Conservation (phyloP, 2,888 invertebrate genomes). For the Andrena chrysosceles region DNA sequence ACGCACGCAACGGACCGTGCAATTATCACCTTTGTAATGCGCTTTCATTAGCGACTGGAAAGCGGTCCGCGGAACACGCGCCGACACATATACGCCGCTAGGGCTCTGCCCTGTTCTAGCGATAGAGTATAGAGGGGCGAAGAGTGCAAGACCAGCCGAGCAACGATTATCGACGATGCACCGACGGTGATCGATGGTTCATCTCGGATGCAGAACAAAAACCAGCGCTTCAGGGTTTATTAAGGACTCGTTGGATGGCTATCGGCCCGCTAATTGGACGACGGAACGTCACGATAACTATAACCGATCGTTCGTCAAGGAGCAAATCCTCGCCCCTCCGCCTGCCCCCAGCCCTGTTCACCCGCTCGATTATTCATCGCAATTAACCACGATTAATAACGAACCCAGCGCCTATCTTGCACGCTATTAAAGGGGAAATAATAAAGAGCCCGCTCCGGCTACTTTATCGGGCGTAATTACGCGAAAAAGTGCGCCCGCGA, state of each 20-base stretch:
- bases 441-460: neutral
- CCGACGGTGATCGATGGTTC: constrained; percentile 48
- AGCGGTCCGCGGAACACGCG: constrained; percentile 29
- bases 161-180: constrained; percentile 33
- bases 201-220: constrained; percentile 25
- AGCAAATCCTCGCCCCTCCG: neutral
- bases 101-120: too few relatives aligned
- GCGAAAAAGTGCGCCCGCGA: neutral
- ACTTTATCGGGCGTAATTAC: constrained; percentile 20
- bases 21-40: constrained; percentile 47
- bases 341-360: neutral
- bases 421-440: constrained; percentile 8
- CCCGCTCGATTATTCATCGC: constrained; percentile 44
- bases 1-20: constrained; percentile 18
- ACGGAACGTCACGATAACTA: constrained; percentile 51
- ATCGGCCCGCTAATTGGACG: constrained; percentile 61
- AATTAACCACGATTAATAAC: constrained; percentile 62
- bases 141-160: neutral
- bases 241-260: constrained; percentile 39
- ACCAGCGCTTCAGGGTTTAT: constrained; percentile 45
- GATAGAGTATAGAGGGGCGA: too few relatives aligned
- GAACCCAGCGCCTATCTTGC: constrained; percentile 12
- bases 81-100: neutral
- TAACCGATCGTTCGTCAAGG: constrained; percentile 48
- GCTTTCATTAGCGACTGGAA: constrained; percentile 50